Evolutionary conservation across 2,888 invertebrate species (phyloP), one percentile per base, ranked within the genome.

Genomic region (Lordiphosa andalusiaca): DNA sequence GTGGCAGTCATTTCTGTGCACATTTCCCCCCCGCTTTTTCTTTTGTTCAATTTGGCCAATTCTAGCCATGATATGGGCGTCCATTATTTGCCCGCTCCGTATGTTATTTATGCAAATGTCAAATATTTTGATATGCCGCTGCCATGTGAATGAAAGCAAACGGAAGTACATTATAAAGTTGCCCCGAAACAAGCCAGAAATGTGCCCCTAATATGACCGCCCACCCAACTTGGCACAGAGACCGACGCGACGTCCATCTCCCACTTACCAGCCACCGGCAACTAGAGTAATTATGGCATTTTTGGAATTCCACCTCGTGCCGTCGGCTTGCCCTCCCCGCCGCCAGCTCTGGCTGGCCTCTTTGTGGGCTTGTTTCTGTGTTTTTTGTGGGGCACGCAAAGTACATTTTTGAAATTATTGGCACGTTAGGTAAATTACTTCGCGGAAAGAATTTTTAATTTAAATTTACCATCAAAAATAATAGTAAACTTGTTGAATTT

Each of bases 21-120:
- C 41, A 58, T 52, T 53, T 62, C 49, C 47, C 55, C 49, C 47
- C 53, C 46, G 73, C 48, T 40, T 42, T 53, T 25, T 41, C 21
- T 40, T 44, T 66, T 53, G 76, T 75, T 67, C 59, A 71, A 82
- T 78, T 78, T 78, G 65, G 59, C 70, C 80, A 69, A 76, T 78
- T 78, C 48, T 48, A 16, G 64, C 58, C 59, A 52, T 64, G 64
- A 64, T 64, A 64, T 66, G 59, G 52, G 66, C 25, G 61, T 44
- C 36, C 36, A 52, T 42, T 53, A 47, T 42, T 55, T 53, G 41
- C 52, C 57, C 42, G 25, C 48, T 47, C 38, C 53, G 63, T 69
- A 60, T 69, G 82, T 81, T 78, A 77, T 78, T 78, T 78, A 78
- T 78, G 78, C 84, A 78, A 78, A 78, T 84, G 78, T 78, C 78